phyloP scores from a whole-genome alignment of 2,797 vertebrate species.

The Denticeps clupeoides region DNA sequence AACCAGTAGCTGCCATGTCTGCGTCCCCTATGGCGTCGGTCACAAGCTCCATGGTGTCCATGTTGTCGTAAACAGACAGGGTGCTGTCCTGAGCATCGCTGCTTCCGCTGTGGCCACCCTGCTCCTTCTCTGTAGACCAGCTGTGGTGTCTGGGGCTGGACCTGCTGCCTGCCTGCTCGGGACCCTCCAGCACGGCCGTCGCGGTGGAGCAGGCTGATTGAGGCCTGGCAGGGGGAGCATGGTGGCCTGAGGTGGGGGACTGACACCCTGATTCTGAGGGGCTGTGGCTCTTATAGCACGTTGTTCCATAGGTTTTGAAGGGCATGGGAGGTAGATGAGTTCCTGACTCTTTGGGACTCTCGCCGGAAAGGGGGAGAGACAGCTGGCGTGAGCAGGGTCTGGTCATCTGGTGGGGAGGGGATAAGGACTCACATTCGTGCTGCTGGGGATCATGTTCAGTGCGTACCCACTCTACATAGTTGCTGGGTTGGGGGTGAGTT shows the following conservation, averaged over 20 bases:
- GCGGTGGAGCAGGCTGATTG: constrained; percentile 15
- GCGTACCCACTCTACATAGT: constrained; percentile 20
- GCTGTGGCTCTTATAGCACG: constrained; percentile 29
- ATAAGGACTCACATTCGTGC: not conserved
- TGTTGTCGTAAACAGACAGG: constrained; percentile 58
- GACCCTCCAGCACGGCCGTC: constrained; percentile 21
- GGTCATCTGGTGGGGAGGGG: not conserved
- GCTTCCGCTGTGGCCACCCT: constrained; percentile 35
- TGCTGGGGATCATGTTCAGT: not conserved
- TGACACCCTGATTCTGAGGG: constrained; percentile 40
- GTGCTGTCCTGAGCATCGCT: constrained; percentile 51
- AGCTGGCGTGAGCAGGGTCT: constrained; percentile 47
- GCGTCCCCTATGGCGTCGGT: not conserved
- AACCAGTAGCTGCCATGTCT: too few species aligned
- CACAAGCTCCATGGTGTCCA: constrained; percentile 28
- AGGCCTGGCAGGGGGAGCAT: constrained; percentile 8
- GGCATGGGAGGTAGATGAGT: constrained; percentile 12
- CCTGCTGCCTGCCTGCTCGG: constrained; percentile 27
- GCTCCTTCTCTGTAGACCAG: constrained; percentile 19
- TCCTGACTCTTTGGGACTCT: constrained; percentile 12
- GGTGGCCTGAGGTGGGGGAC: constrained; percentile 8
- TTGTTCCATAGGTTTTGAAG: constrained; percentile 36
- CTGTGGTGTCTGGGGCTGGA: constrained; percentile 27
- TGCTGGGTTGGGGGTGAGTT: constrained; percentile 16
- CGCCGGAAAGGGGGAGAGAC: constrained; percentile 48